These are phyloP conservation scores for human (Homo sapiens) DNA, from an alignment of 2,113 vertebrate genomes.

Conservation along the genomic window GRCh38 chr9:107505501-107506000, in stretches of 20 bases:
- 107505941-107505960: not conserved
- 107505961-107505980: not conserved
- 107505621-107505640: rapidly evolving
- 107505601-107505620: not conserved
- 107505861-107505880: not conserved
- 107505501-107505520: no score
- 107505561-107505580: no score
- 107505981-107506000: no score
- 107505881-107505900: not conserved
- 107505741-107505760: no score
- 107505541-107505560: no score
- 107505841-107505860: not conserved
- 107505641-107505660: not conserved
- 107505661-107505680: no score
- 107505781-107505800: not conserved
- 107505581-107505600: no score
- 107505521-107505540: no score
- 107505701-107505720: not conserved
- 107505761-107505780: no score
- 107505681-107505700: no score
- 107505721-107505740: no score
- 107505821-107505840: not conserved
- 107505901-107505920: not conserved
- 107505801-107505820: not conserved
- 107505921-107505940: not conserved